These are phyloP conservation scores for Elegia similella DNA, from an alignment of 2,888 invertebrate species.

Conservation along the genomic window DNA sequence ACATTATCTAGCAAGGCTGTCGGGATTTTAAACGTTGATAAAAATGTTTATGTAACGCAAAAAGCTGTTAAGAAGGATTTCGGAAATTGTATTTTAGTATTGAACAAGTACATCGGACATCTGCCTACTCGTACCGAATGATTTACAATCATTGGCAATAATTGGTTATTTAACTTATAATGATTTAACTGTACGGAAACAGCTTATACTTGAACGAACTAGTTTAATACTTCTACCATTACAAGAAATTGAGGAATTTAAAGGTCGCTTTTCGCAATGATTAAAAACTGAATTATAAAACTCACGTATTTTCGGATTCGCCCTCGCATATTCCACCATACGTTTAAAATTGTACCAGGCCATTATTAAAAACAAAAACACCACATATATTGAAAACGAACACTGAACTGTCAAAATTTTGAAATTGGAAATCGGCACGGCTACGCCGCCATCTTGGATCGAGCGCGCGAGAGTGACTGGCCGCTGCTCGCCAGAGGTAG, in stretches of 20 bases:
- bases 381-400: conserved; percentile 22
- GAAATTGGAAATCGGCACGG: conserved; percentile 25
- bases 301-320: conserved; percentile 55
- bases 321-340: conserved; percentile 45
- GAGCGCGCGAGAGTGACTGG: conserved; percentile 58
- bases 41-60: no score
- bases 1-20: no score
- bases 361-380: conserved; percentile 39
- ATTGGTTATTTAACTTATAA: not conserved
- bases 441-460: conserved; percentile 44
- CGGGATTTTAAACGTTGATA: no score
- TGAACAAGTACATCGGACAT: not conserved
- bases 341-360: conserved; percentile 42
- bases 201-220: not conserved
- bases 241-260: not conserved
- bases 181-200: not conserved
- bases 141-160: not conserved
- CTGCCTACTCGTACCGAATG: not conserved
- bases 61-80: no score
- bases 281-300: conserved; percentile 30
- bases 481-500: conserved; percentile 18
- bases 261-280: conserved; percentile 19
- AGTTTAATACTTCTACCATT: not conserved
- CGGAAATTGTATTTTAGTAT: no score
- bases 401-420: conserved; percentile 20